These are phyloP conservation scores for Carposina sasakii DNA, from an alignment of 1,140 invertebrate species.

Conservation along the genomic window DNA sequence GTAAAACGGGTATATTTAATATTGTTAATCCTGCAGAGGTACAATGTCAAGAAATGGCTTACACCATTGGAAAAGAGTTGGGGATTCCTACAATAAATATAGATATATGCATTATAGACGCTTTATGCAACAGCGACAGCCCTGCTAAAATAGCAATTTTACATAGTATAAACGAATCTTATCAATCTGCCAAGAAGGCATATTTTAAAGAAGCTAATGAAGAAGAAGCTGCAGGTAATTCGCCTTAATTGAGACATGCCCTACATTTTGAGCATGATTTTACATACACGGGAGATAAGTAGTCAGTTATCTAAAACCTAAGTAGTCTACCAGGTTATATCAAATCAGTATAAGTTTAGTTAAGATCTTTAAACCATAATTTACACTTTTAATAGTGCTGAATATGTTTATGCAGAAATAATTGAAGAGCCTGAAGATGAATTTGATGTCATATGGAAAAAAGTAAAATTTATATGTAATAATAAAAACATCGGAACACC, in stretches of 20 bases:
- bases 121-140: conserved; percentile 37
- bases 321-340: too few relatives aligned
- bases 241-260: too few relatives aligned
- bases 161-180: conserved; percentile 45
- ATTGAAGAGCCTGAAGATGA: conserved; percentile 36
- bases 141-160: conserved; percentile 34
- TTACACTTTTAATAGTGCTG: too few relatives aligned
- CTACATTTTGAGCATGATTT: too few relatives aligned
- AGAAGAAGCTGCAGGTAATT: too few relatives aligned
- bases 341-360: too few relatives aligned
- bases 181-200: conserved; percentile 24
- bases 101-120: conserved; percentile 48
- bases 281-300: too few relatives aligned
- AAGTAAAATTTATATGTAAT: conserved; percentile 41
- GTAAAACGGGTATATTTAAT: not conserved
- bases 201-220: conserved; percentile 21
- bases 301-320: too few relatives aligned
- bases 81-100: conserved; percentile 46
- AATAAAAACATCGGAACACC: conserved; percentile 46
- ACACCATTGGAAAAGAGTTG: conserved; percentile 44
- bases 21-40: conserved; percentile 36
- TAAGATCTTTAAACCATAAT: too few relatives aligned
- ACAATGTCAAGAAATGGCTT: conserved; percentile 56
- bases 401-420: conserved; percentile 21
- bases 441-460: conserved; percentile 47